A percentile compares a stretch with the other conserved stretches of the same genome.
These are phyloP conservation scores for Pipistrellus pygmaeus DNA, from an alignment of 2,797 vertebrate genomes.

Conservation along the genomic window DNA sequence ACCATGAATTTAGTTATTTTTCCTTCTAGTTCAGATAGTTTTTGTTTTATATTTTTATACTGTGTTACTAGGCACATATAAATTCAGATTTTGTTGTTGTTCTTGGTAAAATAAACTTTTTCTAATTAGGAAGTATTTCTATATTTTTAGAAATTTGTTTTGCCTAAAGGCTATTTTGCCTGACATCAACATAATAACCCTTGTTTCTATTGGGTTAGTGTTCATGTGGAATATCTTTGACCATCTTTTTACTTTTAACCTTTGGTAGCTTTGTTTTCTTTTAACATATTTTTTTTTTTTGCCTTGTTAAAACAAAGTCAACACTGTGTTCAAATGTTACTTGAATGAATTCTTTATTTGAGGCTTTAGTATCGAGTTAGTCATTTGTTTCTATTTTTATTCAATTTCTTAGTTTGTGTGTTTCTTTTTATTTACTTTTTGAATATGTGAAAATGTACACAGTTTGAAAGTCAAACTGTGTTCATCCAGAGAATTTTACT, in stretches of 20 bases:
- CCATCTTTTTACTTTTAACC: not conserved
- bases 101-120: not conserved
- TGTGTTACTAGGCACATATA: not conserved
- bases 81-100: not conserved
- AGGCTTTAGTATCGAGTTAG: not conserved
- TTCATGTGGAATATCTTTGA: not conserved
- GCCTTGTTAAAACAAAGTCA: not conserved
- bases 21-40: not conserved
- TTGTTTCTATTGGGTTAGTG: conserved; percentile 40
- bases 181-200: not conserved
- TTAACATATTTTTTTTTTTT: not conserved
- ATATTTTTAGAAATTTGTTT: not conserved
- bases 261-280: conserved; percentile 33
- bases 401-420: not conserved
- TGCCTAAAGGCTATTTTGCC: not conserved
- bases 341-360: not conserved
- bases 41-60: conserved; percentile 22
- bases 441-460: not conserved
- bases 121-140: not conserved
- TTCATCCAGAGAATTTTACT: not conserved
- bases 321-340: not conserved
- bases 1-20: not conserved
- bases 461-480: not conserved
- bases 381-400: not conserved
- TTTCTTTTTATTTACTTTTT: not conserved